These are phyloP conservation scores for Caerostris darwini DNA, from an alignment of 1,140 invertebrate species.

Conservation along the genomic window DNA sequence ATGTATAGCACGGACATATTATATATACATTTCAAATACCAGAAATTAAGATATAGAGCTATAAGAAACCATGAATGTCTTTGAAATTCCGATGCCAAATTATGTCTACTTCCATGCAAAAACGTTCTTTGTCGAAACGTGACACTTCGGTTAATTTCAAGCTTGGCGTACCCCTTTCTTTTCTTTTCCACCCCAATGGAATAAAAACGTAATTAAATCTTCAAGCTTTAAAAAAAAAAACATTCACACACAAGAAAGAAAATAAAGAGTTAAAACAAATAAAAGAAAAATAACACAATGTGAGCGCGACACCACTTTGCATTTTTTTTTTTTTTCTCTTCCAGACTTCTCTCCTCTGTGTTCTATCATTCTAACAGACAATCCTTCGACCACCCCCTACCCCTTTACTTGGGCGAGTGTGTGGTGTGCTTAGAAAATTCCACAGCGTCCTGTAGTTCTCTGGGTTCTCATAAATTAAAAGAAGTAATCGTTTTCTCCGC, in stretches of 20 bases:
- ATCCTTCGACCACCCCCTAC: not conserved
- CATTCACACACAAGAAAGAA: no score
- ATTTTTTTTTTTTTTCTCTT: conserved; percentile 20
- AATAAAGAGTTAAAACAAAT: no score
- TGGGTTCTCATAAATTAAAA: conserved; percentile 66
- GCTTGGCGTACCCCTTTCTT: conserved; percentile 14
- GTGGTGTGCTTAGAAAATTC: conserved; percentile 26
- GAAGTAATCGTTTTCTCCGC: conserved; percentile 66
- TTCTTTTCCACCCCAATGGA: not conserved
- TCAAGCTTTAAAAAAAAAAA: not conserved
- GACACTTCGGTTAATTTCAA: conserved; percentile 70
- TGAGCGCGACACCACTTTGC: conserved; percentile 47
- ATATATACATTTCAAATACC: no score
- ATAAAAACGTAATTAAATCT: conserved; percentile 73
- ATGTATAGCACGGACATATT: no score
- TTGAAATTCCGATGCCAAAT: not conserved
- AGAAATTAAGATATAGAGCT: no score
- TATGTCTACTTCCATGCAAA: not conserved
- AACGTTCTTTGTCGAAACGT: not conserved
- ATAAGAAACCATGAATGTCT: not conserved
- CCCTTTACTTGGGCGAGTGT: not conserved
- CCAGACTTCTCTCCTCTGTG: not conserved
- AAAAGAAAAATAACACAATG: conserved; percentile 39
- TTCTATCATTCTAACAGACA: not conserved
- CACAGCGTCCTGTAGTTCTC: conserved; percentile 6